phyloP scores from a whole-genome alignment of 2,888 invertebrate species.

The Polietes domitor region DNA sequence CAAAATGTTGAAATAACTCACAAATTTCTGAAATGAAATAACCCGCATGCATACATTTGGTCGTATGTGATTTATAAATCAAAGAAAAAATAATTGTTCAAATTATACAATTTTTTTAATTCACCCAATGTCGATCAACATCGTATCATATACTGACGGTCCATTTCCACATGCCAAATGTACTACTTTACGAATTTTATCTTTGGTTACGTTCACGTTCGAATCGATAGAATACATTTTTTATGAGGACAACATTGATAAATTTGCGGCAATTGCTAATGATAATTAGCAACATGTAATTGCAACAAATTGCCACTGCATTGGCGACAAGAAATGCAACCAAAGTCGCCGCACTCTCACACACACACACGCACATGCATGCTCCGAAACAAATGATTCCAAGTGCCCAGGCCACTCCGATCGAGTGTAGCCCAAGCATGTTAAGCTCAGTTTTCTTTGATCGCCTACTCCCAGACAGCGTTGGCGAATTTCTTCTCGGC shows the following conservation, averaged over 20 bases:
- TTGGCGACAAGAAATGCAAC: background rate
- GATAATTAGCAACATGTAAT: constrained; percentile 48
- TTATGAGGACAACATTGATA: constrained; percentile 39
- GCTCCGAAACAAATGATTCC: background rate
- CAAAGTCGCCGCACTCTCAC: background rate
- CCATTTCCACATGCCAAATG: too few species aligned
- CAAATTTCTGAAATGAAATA: too few species aligned
- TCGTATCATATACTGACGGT: too few species aligned
- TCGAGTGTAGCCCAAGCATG: too few species aligned
- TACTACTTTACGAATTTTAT: background rate
- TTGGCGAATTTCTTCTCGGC: constrained; percentile 21
- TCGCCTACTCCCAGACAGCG: constrained; percentile 42
- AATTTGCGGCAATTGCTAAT: constrained; percentile 48
- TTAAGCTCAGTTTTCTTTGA: constrained; percentile 19
- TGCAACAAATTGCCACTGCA: constrained; percentile 53
- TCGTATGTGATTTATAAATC: too few species aligned
- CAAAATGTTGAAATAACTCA: too few species aligned
- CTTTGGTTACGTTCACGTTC: background rate
- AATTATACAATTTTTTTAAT: too few species aligned
- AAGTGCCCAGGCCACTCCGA: background rate
- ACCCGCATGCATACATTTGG: too few species aligned
- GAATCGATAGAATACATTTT: background rate
- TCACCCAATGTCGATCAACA: too few species aligned
- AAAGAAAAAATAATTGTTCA: too few species aligned
- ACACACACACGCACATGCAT: background rate